These are phyloP conservation scores for Acanthochromis polyacanthus DNA, from an alignment of 2,113 vertebrate species.

Conservation along the genomic window DNA sequence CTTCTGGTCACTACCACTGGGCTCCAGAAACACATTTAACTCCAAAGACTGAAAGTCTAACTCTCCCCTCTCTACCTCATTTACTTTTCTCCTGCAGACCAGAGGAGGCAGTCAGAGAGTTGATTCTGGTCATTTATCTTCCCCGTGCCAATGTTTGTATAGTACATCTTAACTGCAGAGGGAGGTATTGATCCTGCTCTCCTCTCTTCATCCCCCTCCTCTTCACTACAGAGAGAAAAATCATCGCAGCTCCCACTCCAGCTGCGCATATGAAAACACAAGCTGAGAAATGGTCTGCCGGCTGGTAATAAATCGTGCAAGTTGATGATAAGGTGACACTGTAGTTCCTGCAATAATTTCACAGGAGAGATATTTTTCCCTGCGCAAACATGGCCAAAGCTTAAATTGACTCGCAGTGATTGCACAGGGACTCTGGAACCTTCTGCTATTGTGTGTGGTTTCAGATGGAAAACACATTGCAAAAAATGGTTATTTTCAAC, in stretches of 20 bases:
- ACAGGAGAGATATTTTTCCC: background rate
- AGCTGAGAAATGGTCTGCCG: constrained; percentile 32
- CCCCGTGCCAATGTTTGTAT: constrained; percentile 44
- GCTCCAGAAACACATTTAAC: constrained; percentile 9
- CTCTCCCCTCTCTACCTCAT: background rate
- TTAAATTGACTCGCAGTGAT: constrained; percentile 20
- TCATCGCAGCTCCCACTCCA: constrained; percentile 16
- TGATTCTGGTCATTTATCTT: constrained; percentile 69
- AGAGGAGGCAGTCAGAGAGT: constrained; percentile 21
- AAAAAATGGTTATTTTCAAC: background rate
- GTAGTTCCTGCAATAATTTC: constrained; percentile 41
- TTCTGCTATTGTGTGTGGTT: background rate
- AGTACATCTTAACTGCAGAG: constrained; percentile 60
- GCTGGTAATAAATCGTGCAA: constrained; percentile 21
- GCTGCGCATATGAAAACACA: constrained; percentile 27
- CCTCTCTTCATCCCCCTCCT: constrained; percentile 25
- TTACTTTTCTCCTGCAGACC: background rate
- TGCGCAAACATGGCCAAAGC: background rate
- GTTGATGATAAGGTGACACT: constrained; percentile 20
- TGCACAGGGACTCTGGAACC: background rate
- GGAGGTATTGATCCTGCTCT: constrained; percentile 63
- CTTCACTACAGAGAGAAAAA: constrained; percentile 10
- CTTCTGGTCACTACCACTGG: background rate
- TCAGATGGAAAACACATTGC: constrained; percentile 16
- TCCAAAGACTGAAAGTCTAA: background rate